These are phyloP conservation scores for Physella acuta DNA, from an alignment of 1,140 invertebrate genomes.

Conservation along the genomic window DNA sequence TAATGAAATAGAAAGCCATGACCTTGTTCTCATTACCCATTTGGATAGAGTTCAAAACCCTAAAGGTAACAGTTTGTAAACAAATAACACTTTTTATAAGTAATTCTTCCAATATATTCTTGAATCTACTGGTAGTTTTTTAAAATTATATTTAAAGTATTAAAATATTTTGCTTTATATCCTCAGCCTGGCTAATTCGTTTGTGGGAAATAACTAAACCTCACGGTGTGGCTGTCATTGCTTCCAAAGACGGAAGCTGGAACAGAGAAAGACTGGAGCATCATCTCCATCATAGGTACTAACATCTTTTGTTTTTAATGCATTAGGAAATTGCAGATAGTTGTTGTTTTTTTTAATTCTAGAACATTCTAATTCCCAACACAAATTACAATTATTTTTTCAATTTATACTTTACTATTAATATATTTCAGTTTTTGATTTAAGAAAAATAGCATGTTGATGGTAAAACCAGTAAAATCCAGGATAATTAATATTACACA, in stretches of 20 bases:
- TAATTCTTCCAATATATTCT: too few relatives aligned
- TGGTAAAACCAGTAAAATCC: not conserved
- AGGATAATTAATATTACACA: not conserved
- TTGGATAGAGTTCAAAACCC: slow-evolving; percentile 49
- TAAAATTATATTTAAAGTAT: too few relatives aligned
- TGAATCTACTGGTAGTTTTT: too few relatives aligned
- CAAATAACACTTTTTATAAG: too few relatives aligned
- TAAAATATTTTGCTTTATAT: too few relatives aligned
- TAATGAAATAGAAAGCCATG: slow-evolving; percentile 52
- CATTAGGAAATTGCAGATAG: too few relatives aligned
- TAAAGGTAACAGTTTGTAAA: too few relatives aligned
- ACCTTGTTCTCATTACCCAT: slow-evolving; percentile 46
- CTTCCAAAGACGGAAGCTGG: slow-evolving; percentile 37
- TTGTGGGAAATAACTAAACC: slow-evolving; percentile 46
- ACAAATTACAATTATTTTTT: not conserved
- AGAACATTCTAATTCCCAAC: not conserved
- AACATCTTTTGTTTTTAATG: too few relatives aligned
- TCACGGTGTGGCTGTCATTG: slow-evolving; percentile 43
- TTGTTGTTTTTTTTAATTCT: not conserved
- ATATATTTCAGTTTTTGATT: not conserved
- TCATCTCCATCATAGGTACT: slow-evolving; percentile 34
- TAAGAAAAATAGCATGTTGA: not conserved
- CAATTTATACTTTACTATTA: not conserved
- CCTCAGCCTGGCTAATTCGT: slow-evolving; percentile 50
- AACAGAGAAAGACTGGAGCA: slow-evolving; percentile 32